Percentiles rank a stretch among this genome's conserved stretches.
These are phyloP conservation scores for Dendrophyllia cribrosa DNA, from an alignment of 64 coral and sea anemone genomes.

Conservation along the genomic window DNA sequence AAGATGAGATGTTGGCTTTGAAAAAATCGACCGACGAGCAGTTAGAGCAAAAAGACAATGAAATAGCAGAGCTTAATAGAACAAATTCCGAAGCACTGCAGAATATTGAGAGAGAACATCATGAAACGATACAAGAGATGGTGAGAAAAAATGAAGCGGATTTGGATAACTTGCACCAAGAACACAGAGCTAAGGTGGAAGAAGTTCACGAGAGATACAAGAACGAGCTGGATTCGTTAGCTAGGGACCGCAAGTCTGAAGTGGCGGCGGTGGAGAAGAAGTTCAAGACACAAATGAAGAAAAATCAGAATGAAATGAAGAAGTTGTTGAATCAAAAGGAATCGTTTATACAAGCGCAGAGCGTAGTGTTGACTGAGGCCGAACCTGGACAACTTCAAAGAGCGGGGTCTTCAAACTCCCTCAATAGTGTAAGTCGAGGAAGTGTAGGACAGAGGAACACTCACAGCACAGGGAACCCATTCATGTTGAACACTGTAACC, in stretches of 20 bases:
- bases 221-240: slow-evolving; percentile 64
- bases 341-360: slow-evolving; percentile 88
- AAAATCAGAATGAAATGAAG: slow-evolving; percentile 99
- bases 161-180: slow-evolving; percentile 80
- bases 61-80: slow-evolving; percentile 58
- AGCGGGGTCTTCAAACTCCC: slow-evolving; percentile 77
- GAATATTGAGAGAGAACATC: slow-evolving; percentile 72
- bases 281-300: slow-evolving; percentile 99
- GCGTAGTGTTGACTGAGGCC: slow-evolving; percentile 65
- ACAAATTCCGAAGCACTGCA: slow-evolving; percentile 67
- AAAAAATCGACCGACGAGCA: slow-evolving; percentile 63
- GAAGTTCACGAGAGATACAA: slow-evolving; percentile 71
- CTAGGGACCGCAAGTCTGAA: slow-evolving; percentile 86
- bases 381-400: slow-evolving; percentile 87
- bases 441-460: neutral
- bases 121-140: slow-evolving; percentile 88
- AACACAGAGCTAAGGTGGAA: slow-evolving; percentile 55
- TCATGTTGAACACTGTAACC: neutral
- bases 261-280: slow-evolving; percentile 96
- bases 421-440: slow-evolving; percentile 89
- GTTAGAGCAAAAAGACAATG: slow-evolving; percentile 67
- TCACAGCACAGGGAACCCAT: neutral
- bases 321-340: slow-evolving; percentile 98
- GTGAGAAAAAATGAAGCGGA: slow-evolving; percentile 80
- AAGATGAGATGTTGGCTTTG: slow-evolving; percentile 89